phyloP scores from a whole-genome alignment of 2,113 vertebrate species.

The Chlorocebus sabaeus region DNA sequence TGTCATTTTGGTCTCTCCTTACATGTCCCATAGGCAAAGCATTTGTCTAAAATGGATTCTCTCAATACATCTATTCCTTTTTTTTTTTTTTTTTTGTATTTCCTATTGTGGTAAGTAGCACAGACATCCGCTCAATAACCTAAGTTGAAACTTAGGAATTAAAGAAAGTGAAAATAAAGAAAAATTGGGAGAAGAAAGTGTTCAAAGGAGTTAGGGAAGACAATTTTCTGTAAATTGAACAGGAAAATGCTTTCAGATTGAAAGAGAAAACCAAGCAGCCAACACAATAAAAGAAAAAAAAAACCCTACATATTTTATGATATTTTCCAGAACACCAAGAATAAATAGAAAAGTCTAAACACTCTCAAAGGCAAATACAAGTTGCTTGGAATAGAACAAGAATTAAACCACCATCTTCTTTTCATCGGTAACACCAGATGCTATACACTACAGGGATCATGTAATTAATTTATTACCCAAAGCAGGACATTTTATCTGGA shows the following conservation, averaged over 20 bases:
- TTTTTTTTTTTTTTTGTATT: background rate
- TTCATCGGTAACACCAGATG: background rate
- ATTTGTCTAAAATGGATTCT: slow-evolving; percentile 8
- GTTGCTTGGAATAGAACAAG: background rate
- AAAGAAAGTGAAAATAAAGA: background rate
- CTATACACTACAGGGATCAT: background rate
- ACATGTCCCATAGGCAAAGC: background rate
- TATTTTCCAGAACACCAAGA: background rate
- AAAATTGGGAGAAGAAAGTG: background rate
- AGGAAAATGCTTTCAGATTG: background rate
- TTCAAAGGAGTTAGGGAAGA: background rate
- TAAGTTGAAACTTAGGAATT: background rate
- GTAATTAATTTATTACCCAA: background rate
- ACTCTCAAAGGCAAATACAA: background rate
- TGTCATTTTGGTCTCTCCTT: background rate
- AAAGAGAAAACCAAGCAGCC: background rate
- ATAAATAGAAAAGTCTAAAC: background rate
- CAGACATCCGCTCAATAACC: background rate
- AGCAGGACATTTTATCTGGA: background rate
- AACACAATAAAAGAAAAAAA: background rate
- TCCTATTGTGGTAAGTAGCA: background rate
- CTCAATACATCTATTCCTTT: background rate
- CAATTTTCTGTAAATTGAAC: background rate
- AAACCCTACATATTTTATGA: background rate
- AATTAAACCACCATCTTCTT: background rate